Conservation (phyloP, 2,113 vertebrate genomes). For the Cottus gobio region DNA sequence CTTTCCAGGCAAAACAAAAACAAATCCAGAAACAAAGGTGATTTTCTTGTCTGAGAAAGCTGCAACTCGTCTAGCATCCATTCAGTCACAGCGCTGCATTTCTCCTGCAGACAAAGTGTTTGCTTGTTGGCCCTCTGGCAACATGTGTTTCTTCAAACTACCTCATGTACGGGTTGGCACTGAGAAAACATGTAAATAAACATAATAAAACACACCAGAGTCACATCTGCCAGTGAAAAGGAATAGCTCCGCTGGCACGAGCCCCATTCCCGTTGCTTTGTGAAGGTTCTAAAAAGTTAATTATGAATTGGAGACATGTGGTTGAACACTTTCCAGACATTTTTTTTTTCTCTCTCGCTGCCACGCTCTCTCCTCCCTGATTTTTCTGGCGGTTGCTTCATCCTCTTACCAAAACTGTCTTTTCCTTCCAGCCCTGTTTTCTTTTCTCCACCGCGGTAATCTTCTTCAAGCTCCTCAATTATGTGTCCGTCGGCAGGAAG, state of each 20-base stretch:
- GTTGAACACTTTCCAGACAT: conserved; percentile 74
- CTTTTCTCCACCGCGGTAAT: conserved; percentile 56
- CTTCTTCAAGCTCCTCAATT: conserved; percentile 75
- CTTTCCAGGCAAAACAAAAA: neutral
- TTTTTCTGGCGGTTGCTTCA: conserved; percentile 56
- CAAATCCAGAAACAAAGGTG: neutral
- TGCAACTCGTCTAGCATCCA: conserved; percentile 34
- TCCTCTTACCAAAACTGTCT: conserved; percentile 29
- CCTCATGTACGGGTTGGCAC: conserved; percentile 52
- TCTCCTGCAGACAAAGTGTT: conserved; percentile 66
- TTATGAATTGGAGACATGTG: conserved; percentile 80
- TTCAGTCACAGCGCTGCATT: conserved; percentile 42
- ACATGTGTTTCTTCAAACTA: conserved; percentile 66
- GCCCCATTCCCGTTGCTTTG: conserved; percentile 67
- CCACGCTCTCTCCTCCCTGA: conserved; percentile 22
- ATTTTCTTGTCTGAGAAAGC: conserved; percentile 29
- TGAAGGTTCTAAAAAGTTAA: conserved; percentile 79
- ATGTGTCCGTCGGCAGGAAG: conserved; percentile 72
- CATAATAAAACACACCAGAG: conserved; percentile 74
- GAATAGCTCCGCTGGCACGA: conserved; percentile 65
- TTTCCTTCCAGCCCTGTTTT: conserved; percentile 47
- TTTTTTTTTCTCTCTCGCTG: conserved; percentile 46
- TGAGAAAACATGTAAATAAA: conserved; percentile 77
- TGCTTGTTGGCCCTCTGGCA: conserved; percentile 48
- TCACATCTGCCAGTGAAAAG: conserved; percentile 76